These are phyloP conservation scores for Trigoniulus corallinus DNA, from an alignment of 1,140 invertebrate species.

Conservation along the genomic window DNA sequence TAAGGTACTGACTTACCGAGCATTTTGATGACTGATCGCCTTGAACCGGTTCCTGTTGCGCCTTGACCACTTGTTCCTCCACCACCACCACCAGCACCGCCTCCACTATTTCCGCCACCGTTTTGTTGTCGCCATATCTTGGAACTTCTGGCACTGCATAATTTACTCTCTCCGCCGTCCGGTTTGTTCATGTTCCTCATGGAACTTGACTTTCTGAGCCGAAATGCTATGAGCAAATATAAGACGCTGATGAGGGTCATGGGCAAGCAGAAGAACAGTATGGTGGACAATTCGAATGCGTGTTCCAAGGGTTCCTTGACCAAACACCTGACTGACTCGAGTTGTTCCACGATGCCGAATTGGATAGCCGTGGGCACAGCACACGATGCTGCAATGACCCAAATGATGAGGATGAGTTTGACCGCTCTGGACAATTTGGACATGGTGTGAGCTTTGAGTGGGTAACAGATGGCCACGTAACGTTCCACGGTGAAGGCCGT, in stretches of 20 bases:
- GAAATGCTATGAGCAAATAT: slow-evolving; percentile 64
- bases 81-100: background rate
- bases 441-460: slow-evolving; percentile 70
- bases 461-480: slow-evolving; percentile 87
- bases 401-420: slow-evolving; percentile 38
- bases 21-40: slow-evolving; percentile 9
- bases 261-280: slow-evolving; percentile 67
- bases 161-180: too few relatives aligned
- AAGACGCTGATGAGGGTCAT: slow-evolving; percentile 70
- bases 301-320: slow-evolving; percentile 28
- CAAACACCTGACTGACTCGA: background rate
- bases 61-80: background rate
- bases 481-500: slow-evolving; percentile 87
- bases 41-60: background rate
- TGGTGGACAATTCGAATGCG: slow-evolving; percentile 64
- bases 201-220: slow-evolving; percentile 39
- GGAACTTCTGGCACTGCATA: too few relatives aligned
- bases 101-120: background rate
- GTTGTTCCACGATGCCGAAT: slow-evolving; percentile 18
- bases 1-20: too few relatives aligned
- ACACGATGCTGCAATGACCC: slow-evolving; percentile 38
- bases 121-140: background rate
- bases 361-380: slow-evolving; percentile 51
- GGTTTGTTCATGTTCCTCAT: too few relatives aligned
- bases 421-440: slow-evolving; percentile 45